Evolutionary conservation across 2,888 invertebrate species (phyloP).

Genomic region (Callyntrura guangdongensis): DNA sequence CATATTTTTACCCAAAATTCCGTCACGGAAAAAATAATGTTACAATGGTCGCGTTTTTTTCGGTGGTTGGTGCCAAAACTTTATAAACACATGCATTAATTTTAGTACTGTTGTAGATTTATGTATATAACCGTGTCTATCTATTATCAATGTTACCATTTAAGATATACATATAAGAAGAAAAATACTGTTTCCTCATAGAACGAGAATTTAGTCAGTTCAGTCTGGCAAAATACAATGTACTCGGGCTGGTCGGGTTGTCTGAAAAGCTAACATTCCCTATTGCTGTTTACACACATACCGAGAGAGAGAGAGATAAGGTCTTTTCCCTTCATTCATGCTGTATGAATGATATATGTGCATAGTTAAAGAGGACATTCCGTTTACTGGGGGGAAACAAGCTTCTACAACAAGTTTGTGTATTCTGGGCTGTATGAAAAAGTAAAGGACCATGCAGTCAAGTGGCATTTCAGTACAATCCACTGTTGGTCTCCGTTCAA

Average conservation of each 20-base stretch:
- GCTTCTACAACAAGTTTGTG: slow-evolving; percentile 10
- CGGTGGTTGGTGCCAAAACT: slow-evolving; percentile 50
- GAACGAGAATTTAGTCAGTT: neutral
- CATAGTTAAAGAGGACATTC: slow-evolving; percentile 54
- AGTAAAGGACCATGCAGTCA: slow-evolving; percentile 59
- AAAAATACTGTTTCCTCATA: too few relatives aligned
- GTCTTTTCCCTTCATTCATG: slow-evolving; percentile 43
- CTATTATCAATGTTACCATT: neutral
- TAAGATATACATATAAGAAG: too few relatives aligned
- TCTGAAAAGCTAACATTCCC: slow-evolving; percentile 11
- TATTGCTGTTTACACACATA: slow-evolving; percentile 26
- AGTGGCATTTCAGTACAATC: slow-evolving; percentile 64
- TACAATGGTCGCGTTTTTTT: slow-evolving; percentile 27
- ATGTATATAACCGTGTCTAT: too few relatives aligned
- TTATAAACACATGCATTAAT: slow-evolving; percentile 17
- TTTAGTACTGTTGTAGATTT: too few relatives aligned
- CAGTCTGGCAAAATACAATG: neutral
- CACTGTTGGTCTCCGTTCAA: neutral
- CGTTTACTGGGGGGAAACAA: slow-evolving; percentile 3
- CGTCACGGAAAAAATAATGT: slow-evolving; percentile 43
- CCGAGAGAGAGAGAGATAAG: slow-evolving; percentile 17
- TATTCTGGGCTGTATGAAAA: neutral
- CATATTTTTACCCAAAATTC: slow-evolving; percentile 50
- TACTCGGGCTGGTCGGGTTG: slow-evolving; percentile 8
- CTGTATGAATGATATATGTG: slow-evolving; percentile 41